phyloP scores from a whole-genome alignment of 2,888 invertebrate species.

The Clistopyga incitator region DNA sequence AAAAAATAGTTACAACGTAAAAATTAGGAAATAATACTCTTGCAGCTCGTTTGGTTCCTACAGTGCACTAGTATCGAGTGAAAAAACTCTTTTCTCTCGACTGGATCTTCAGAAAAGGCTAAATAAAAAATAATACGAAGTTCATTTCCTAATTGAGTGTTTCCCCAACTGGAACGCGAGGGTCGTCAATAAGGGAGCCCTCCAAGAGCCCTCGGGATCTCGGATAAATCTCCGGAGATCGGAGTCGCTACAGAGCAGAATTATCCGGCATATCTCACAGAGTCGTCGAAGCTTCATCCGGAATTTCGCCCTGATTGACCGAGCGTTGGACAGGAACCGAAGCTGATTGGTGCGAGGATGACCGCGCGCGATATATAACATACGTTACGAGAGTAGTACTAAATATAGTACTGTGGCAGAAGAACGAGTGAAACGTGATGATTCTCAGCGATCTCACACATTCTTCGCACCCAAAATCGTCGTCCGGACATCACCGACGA shows the following conservation, averaged over 20 bases:
- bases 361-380: constrained; percentile 54
- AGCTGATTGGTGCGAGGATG: constrained; percentile 66
- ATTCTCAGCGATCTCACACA: neutral
- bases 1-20: too few relatives aligned
- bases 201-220: neutral
- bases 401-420: constrained; percentile 10
- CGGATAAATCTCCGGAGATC: neutral
- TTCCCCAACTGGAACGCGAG: neutral
- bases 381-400: constrained; percentile 48
- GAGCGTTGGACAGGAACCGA: constrained; percentile 68
- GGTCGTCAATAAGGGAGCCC: neutral
- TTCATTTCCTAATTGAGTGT: neutral
- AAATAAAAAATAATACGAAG: neutral
- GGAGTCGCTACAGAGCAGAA: neutral
- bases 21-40: too few relatives aligned
- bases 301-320: constrained; percentile 66
- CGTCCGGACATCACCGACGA: neutral
- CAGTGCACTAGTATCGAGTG: too few relatives aligned
- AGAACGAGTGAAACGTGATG: constrained; percentile 39
- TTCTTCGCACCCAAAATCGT: neutral
- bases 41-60: too few relatives aligned
- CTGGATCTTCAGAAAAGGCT: neutral
- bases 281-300: constrained; percentile 55
- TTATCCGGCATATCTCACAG: constrained; percentile 24
- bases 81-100: neutral